A percentile compares a stretch with the other conserved stretches of the same genome.
These are phyloP conservation scores for Amblyopsis rosae DNA, from an alignment of 2,113 vertebrate species.

Conservation along the genomic window DNA sequence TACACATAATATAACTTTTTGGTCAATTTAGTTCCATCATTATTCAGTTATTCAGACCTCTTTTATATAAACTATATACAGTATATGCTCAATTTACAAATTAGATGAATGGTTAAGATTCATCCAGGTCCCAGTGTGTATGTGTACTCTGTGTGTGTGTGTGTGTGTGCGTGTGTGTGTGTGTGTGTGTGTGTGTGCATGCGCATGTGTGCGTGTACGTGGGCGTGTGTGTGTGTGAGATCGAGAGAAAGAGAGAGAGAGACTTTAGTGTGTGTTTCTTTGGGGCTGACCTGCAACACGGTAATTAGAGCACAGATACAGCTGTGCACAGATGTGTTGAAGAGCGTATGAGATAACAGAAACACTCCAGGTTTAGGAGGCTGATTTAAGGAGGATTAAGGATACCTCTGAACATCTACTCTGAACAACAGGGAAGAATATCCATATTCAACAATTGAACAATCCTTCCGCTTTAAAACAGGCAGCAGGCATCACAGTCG, in stretches of 20 bases:
- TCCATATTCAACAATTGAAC: background rate
- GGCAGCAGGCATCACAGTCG: too few species aligned
- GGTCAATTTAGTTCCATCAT: too few species aligned
- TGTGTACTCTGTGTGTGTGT: slow-evolving; percentile 2
- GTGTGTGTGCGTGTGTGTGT: background rate
- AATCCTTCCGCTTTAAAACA: too few species aligned
- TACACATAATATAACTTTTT: too few species aligned
- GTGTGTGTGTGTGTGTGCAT: slow-evolving; percentile 1
- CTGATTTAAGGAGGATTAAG: background rate
- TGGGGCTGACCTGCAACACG: slow-evolving; percentile 7
- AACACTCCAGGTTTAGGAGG: background rate
- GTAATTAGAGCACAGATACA: background rate
- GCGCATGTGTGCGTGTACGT: too few species aligned
- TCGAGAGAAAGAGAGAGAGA: slow-evolving; percentile 4
- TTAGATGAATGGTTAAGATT: slow-evolving; percentile 11
- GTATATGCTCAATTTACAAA: background rate
- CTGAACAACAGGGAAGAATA: background rate
- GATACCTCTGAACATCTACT: too few species aligned
- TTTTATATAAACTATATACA: too few species aligned
- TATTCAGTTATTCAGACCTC: too few species aligned
- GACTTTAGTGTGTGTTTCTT: slow-evolving; percentile 17
- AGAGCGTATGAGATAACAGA: background rate
- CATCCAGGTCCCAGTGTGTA: slow-evolving; percentile 21
- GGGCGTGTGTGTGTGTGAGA: background rate
- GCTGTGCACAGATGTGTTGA: slow-evolving; percentile 6